Evolutionary conservation across 2,888 invertebrate species (phyloP), one percentile per base, ranked within the genome.

Genomic region (Coenonympha glycerion): DNA sequence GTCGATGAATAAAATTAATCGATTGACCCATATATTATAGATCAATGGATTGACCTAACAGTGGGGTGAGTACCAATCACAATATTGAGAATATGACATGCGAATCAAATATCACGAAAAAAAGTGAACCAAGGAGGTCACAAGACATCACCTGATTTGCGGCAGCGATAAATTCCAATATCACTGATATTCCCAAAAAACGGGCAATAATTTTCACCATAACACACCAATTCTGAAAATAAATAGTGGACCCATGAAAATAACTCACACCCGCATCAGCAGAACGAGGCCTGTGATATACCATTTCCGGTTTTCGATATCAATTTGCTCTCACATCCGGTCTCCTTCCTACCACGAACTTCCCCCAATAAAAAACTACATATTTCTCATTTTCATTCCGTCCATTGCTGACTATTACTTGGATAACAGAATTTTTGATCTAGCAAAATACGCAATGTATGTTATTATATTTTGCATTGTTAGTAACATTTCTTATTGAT

Each of bases 271-370:
- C 6, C 42, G 50, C 47, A 40, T 37, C 51, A 52, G 24, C 55
- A 48, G 61, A 62, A 63, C 60, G 61, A 62, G 56, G 57, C 60
- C 47, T 54, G 53, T 47, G 55, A 50, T 56, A 49, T 47, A 54
- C 57, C 55, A 63, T 63, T 62, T 63, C 62, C 60, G 62, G 55
- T 59, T 60, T 56, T 56, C 57, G 41, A 55, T 58, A 55, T 57
- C 69, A 66, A 68, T 69, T 68, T 66, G 53, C 51, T 47, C 34
- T 57, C 36, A 55, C 61, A 56, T 68, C 64, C 65, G 60, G 59
- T 52, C 31, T 47, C 31, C 18, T 45, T 39, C 31, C 22, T 51
- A 58, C 56, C 37, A 52, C 13, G 33, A n/a, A 2, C 30, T 13
- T 22, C 21, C 11, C 13, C 31, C 18, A 37, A 31, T 24, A 39